Percentiles rank a stretch among this genome's conserved stretches.
These are phyloP conservation scores for Paedocypris sp. DNA, from an alignment of 2,113 vertebrate species.

Conservation along the genomic window DNA sequence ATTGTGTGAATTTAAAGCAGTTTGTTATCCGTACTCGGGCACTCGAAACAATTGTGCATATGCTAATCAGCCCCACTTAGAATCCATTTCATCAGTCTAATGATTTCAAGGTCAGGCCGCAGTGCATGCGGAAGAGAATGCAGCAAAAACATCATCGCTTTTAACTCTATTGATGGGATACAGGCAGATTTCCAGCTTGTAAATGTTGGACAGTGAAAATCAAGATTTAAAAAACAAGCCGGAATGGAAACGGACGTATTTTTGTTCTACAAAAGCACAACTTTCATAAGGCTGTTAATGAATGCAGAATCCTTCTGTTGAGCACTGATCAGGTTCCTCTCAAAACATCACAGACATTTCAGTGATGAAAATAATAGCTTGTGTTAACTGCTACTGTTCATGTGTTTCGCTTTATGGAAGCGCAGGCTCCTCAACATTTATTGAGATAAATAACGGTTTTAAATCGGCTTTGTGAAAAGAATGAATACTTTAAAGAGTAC, in stretches of 20 bases:
- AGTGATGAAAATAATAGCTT: too few species aligned
- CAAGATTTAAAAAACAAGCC: neutral
- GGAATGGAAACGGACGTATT: neutral
- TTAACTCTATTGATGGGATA: slow-evolving; percentile 14
- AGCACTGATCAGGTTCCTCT: neutral
- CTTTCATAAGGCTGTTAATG: neutral
- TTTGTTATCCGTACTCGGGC: slow-evolving; percentile 34
- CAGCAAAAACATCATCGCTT: slow-evolving; percentile 29
- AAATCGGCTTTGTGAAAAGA: too few species aligned
- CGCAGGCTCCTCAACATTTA: too few species aligned
- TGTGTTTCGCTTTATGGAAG: too few species aligned
- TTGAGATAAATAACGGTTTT: too few species aligned
- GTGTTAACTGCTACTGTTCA: too few species aligned
- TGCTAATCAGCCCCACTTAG: slow-evolving; percentile 57
- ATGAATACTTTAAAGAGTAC: too few species aligned
- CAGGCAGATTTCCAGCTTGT: slow-evolving; percentile 3
- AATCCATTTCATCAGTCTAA: slow-evolving; percentile 54
- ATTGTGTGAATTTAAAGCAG: slow-evolving; percentile 52
- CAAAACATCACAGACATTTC: too few species aligned
- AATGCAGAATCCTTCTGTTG: neutral
- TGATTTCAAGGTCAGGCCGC: slow-evolving; percentile 60
- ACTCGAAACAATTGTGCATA: slow-evolving; percentile 39
- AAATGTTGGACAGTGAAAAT: slow-evolving; percentile 16
- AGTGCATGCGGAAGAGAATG: slow-evolving; percentile 35
- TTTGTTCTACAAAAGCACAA: neutral